A percentile compares a stretch with the other conserved stretches of the same genome.
phyloP scores from a whole-genome alignment of 2,888 invertebrate species.

The Napeogenes inachia region DNA sequence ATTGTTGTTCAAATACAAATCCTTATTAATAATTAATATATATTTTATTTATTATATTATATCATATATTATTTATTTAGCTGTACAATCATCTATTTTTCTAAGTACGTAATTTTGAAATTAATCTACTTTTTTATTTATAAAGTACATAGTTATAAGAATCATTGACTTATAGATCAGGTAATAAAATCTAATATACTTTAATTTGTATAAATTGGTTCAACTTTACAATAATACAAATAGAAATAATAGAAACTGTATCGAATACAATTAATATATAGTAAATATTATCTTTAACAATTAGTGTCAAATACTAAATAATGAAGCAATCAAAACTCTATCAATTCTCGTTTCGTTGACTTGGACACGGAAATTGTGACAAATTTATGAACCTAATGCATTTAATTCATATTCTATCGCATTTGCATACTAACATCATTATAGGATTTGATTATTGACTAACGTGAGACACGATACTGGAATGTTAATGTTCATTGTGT shows the following conservation, averaged over 20 bases:
- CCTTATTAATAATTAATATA: not conserved
- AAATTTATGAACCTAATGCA: slow-evolving; percentile 9
- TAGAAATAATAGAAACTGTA: not conserved
- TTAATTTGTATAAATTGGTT: not conserved
- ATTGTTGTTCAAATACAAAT: not conserved
- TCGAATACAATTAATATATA: not conserved
- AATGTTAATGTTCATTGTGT: slow-evolving; percentile 3
- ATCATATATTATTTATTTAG: no score
- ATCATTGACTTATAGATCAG: no score
- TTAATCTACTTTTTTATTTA: no score
- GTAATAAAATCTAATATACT: not conserved
- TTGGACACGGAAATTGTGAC: slow-evolving; percentile 14
- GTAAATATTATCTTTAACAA: slow-evolving; percentile 5
- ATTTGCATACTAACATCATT: no score
- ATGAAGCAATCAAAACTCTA: slow-evolving; percentile 14
- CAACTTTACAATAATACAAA: not conserved
- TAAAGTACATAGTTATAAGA: no score
- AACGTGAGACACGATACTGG: not conserved
- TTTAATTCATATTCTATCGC: slow-evolving; percentile 10
- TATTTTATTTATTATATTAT: no score
- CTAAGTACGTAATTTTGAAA: no score
- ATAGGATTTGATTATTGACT: slow-evolving; percentile 4
- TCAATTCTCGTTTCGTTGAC: slow-evolving; percentile 8
- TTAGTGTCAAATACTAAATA: slow-evolving; percentile 12
- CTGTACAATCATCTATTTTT: no score